Percentiles rank a stretch among this genome's conserved stretches.
Conservation (phyloP, 2,113 vertebrate genomes). For the Shinisaurus crocodilurus region DNA sequence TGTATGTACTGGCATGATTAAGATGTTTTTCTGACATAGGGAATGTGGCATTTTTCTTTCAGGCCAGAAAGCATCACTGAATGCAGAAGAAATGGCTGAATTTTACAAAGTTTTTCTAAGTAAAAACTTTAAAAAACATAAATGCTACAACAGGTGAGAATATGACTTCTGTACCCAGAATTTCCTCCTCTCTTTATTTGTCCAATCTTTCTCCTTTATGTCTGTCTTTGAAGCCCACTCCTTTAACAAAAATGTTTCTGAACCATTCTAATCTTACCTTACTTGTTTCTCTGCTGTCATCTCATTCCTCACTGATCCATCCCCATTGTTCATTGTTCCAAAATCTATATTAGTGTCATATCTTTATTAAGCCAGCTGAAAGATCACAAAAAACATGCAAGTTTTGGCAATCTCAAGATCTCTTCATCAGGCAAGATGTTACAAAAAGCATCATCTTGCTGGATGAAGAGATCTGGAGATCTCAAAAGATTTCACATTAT, state of each 20-base stretch:
- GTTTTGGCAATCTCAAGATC: too few species aligned
- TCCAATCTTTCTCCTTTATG: not conserved
- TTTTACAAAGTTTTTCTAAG: constrained; percentile 95
- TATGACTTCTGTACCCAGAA: not conserved
- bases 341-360: too few species aligned
- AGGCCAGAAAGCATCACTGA: constrained; percentile 84
- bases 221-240: not conserved
- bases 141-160: constrained; percentile 91
- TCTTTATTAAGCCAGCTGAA: too few species aligned
- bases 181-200: not conserved
- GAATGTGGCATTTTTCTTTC: constrained; percentile 55
- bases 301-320: not conserved
- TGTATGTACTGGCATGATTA: not conserved
- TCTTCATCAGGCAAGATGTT: too few species aligned
- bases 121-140: constrained; percentile 86
- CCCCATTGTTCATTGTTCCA: not conserved
- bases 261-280: not conserved
- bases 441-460: too few species aligned
- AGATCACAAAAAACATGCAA: too few species aligned
- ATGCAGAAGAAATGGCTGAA: constrained; percentile 91
- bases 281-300: not conserved
- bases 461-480: too few species aligned
- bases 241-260: not conserved
- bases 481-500: too few species aligned
- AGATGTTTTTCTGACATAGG: not conserved